A percentile compares a stretch with the other conserved stretches of the same genome.
Conservation (phyloP, 1,140 invertebrate species). For the Caenorhabditis latens region DNA sequence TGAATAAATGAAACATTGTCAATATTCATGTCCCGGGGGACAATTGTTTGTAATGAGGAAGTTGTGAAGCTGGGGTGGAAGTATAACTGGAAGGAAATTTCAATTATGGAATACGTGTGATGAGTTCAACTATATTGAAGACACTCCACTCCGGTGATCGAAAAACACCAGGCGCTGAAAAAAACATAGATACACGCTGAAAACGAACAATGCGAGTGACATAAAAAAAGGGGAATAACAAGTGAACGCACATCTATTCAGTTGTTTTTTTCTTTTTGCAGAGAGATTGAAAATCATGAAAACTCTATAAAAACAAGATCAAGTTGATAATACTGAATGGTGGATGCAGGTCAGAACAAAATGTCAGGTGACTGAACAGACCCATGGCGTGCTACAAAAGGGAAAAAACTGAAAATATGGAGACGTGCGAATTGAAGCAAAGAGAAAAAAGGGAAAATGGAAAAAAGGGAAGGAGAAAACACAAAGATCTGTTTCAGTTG, state of each 20-base stretch:
- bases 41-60: too few species aligned
- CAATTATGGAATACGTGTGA: background rate
- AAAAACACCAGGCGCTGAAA: constrained; percentile 14
- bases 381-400: too few species aligned
- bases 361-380: too few species aligned
- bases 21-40: too few species aligned
- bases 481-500: constrained; percentile 17
- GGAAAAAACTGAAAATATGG: background rate
- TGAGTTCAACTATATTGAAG: background rate
- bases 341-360: too few species aligned
- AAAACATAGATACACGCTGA: background rate
- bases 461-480: background rate
- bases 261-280: background rate
- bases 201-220: background rate
- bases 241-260: constrained; percentile 2
- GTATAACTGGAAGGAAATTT: too few species aligned
- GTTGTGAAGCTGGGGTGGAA: too few species aligned
- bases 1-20: background rate
- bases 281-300: background rate
- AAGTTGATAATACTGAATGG: too few species aligned
- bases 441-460: background rate
- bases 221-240: background rate
- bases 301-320: too few species aligned
- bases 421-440: background rate
- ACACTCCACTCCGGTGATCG: background rate